Evolutionary conservation across 92 coral and sea anemone species (phyloP), one percentile per base, ranked within the genome.

Genomic region (Zoanthus solanderi): DNA sequence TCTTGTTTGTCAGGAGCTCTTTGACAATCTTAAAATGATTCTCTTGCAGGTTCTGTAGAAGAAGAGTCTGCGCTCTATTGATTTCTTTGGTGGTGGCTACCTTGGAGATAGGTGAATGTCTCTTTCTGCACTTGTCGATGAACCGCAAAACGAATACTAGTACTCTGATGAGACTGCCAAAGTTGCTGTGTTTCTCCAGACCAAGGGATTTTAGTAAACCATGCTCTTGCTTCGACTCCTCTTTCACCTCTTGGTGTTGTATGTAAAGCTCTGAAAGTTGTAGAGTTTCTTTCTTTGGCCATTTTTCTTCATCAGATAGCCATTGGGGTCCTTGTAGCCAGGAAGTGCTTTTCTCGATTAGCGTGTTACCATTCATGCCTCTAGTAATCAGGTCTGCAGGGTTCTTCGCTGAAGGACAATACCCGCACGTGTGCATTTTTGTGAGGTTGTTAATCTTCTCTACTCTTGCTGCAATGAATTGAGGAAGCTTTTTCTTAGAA

Each of bases 61-160:
- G 83, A 14, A 79, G 58, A 75, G 29, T 71, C 79, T 48, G 65
- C 10, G 91, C 89, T 78, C 79, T 88, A 23, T 52, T 58, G 83
- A 78, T 91, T 77, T 30, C 83, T 44, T 54, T 60, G 11, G 89
- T 57, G 37, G 91, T 88, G 83, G 50, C 79, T 75, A 75, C 79
- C 58, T 75, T 75, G 15, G 79, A 75, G 57, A 73, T 34, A 10
- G 78, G 23, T 23, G 23, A 23, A 23, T 23, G 23, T 23, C 23
- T 23, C 23, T 23, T 23, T 23, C 23, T 23, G 23, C 0, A 23
- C 23, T 23, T 23, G 23, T 23, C 23, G 23, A 23, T 91, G 76
- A 91, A 91, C 68, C 83, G 86, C 68, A 91, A 72, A 46, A 91
- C 86, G 76, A 73, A 71, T 67, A 91, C 88, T 18, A 83, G 87